Conservation (phyloP, 2,113 vertebrate species). For the Zingel zingel region DNA sequence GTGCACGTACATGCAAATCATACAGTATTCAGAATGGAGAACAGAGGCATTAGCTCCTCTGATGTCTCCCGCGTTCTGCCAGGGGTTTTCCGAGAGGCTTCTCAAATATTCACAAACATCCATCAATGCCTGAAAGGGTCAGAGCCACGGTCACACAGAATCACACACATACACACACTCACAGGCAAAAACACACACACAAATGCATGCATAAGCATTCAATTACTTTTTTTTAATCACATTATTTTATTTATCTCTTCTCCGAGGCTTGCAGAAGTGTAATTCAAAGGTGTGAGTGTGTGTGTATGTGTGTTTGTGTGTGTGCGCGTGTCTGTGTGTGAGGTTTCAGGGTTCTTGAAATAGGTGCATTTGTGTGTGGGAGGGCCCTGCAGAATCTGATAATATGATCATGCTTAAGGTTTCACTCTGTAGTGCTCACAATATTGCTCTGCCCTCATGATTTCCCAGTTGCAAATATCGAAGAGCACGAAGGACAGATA, state of each 20-base stretch:
- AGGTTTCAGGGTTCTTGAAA: constrained; percentile 22
- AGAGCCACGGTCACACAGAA: constrained; percentile 35
- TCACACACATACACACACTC: not conserved
- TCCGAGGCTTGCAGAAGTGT: not conserved
- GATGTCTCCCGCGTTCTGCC: constrained; percentile 63
- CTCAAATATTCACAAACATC: constrained; percentile 71
- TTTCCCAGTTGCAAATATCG: not conserved
- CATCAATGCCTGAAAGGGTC: constrained; percentile 67
- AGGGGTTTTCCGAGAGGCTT: constrained; percentile 60
- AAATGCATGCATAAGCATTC: constrained; percentile 6
- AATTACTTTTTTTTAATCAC: constrained; percentile 29
- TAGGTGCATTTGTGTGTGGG: not conserved
- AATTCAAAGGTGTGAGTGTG: constrained; percentile 11
- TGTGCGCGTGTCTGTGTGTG: not conserved
- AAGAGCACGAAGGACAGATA: not conserved
- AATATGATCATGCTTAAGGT: not conserved
- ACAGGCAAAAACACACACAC: not conserved
- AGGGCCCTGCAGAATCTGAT: not conserved
- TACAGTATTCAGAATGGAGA: constrained; percentile 58
- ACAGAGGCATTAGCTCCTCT: constrained; percentile 62
- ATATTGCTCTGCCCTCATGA: constrained; percentile 5
- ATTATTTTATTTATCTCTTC: not conserved
- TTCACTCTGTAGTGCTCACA: not conserved
- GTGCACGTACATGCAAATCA: constrained; percentile 29
- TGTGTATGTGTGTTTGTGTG: not conserved